Evolutionary conservation across 2,888 invertebrate species (phyloP).

Genomic region (Ochlodes sylvanus): DNA sequence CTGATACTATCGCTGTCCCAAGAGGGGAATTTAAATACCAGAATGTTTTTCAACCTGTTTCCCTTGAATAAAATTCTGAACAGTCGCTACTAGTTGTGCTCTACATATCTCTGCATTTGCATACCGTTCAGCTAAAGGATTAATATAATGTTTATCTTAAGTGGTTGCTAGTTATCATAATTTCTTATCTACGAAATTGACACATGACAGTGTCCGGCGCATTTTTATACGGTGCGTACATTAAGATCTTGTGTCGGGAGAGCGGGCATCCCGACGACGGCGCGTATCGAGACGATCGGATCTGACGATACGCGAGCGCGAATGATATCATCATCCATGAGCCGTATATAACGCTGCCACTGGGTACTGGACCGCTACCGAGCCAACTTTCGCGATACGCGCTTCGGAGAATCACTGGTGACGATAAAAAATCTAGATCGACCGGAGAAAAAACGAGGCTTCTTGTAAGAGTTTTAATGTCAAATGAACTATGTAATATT

Average conservation of each 20-base stretch:
- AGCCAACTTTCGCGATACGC: conserved; percentile 36
- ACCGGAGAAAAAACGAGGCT: conserved; percentile 10
- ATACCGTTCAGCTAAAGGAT: conserved; percentile 35
- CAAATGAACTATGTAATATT: neutral
- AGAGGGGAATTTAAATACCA: conserved; percentile 13
- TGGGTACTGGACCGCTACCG: conserved; percentile 41
- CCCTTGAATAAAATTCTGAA: conserved; percentile 11
- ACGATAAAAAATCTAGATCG: conserved; percentile 33
- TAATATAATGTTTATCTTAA: conserved; percentile 39
- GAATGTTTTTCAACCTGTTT: conserved; percentile 15
- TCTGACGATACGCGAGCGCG: conserved; percentile 62
- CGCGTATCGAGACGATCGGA: conserved; percentile 58
- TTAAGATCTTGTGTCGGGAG: conserved; percentile 58
- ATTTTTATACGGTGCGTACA: conserved; percentile 62
- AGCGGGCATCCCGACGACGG: conserved; percentile 49
- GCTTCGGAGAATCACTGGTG: conserved; percentile 32
- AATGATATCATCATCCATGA: conserved; percentile 64
- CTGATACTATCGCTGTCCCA: conserved; percentile 11
- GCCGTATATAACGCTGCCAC: conserved; percentile 44
- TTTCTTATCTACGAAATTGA: conserved; percentile 63
- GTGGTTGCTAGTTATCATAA: conserved; percentile 51
- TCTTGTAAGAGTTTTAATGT: conserved; percentile 9
- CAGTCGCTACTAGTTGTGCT: conserved; percentile 24
- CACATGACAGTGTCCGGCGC: conserved; percentile 65
- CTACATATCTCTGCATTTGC: conserved; percentile 28